Percentiles rank a stretch among this genome's conserved stretches.
Conservation (phyloP, 92 coral and sea anemone genomes). For the Isaurus tuberculatus region DNA sequence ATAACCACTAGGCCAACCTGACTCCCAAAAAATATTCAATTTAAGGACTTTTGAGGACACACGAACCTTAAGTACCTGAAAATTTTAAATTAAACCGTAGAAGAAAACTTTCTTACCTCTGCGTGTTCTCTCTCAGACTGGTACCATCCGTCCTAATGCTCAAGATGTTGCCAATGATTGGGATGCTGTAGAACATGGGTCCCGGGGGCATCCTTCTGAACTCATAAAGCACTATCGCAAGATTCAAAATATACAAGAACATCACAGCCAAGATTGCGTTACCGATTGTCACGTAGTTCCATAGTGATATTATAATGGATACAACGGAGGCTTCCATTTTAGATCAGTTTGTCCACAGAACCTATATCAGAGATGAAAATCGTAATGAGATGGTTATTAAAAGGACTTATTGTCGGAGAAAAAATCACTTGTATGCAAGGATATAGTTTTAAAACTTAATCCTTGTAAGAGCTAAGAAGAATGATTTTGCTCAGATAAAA, state of each 20-base stretch:
- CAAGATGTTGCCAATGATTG: conserved; percentile 28
- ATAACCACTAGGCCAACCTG: no score
- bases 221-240: conserved; percentile 22
- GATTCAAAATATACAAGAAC: conserved; percentile 15
- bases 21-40: no score
- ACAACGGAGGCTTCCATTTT: neutral
- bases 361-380: neutral
- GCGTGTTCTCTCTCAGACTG: conserved; percentile 35
- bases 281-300: conserved; percentile 14
- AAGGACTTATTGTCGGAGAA: no score
- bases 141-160: conserved; percentile 7
- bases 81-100: no score
- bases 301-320: neutral
- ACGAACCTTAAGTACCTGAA: neutral
- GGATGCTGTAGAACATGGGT: conserved; percentile 29
- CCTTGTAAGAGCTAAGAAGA: no score
- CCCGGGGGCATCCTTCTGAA: conserved; percentile 42
- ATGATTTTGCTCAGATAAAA: no score
- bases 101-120: neutral
- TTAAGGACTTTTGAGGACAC: no score
- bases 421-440: no score
- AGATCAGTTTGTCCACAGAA: neutral
- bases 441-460: no score
- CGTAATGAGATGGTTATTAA: no score
- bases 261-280: conserved; percentile 16